Percentiles rank a stretch among this genome's conserved stretches.
Conservation (phyloP, 1,140 invertebrate genomes). For the Microplitis mediator region DNA sequence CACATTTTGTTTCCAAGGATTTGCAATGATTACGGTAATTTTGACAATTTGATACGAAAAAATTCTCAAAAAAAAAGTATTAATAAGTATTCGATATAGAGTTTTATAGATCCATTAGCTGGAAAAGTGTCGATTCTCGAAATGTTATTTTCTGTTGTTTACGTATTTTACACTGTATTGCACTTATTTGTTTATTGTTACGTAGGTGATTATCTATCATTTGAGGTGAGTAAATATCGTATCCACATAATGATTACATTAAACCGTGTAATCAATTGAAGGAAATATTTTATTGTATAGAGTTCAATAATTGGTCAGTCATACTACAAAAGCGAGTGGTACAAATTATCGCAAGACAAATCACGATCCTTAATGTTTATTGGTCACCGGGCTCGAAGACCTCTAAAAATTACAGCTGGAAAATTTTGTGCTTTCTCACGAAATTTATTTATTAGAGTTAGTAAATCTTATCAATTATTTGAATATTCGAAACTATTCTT, state of each 20-base stretch:
- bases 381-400: constrained; percentile 38
- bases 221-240: constrained; percentile 28
- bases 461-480: background rate
- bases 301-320: constrained; percentile 22
- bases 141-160: constrained; percentile 27
- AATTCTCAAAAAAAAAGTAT: background rate
- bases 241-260: too few relatives aligned
- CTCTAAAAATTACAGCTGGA: constrained; percentile 40
- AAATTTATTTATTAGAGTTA: constrained; percentile 32
- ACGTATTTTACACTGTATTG: constrained; percentile 25
- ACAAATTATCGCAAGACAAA: constrained; percentile 28
- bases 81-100: background rate
- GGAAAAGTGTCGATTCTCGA: constrained; percentile 6
- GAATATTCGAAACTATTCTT: too few relatives aligned
- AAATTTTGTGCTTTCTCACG: constrained; percentile 42
- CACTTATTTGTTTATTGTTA: constrained; percentile 41
- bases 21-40: constrained; percentile 15
- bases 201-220: constrained; percentile 30
- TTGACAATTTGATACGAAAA: too few relatives aligned
- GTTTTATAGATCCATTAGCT: background rate
- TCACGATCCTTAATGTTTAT: constrained; percentile 37
- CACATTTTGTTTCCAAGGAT: constrained; percentile 29
- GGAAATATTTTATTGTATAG: constrained; percentile 14
- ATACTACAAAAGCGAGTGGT: constrained; percentile 45
- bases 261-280: too few relatives aligned